Evolutionary conservation across 1,140 invertebrate genomes (phyloP).

Genomic region (Penaeus indicus): DNA sequence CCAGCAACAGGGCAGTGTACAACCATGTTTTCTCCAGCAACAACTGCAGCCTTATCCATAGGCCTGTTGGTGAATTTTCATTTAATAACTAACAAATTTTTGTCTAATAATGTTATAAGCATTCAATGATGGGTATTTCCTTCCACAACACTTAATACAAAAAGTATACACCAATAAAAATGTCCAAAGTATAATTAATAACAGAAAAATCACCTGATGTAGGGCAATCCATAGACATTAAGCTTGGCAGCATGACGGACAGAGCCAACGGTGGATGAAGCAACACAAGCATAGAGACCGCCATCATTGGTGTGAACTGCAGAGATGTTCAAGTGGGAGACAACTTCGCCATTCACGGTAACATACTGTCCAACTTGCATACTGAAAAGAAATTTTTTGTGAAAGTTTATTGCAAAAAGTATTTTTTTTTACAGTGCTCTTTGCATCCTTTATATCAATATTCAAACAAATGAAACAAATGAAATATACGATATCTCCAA

Average conservation of each 20-base stretch:
- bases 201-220: conserved; percentile 74
- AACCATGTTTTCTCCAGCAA: conserved; percentile 89
- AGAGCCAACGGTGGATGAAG: conserved; percentile 90
- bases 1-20: conserved; percentile 94
- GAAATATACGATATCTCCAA: background rate
- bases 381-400: conserved; percentile 68
- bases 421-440: background rate
- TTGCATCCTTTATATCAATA: background rate
- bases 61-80: conserved; percentile 71
- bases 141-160: background rate
- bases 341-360: conserved; percentile 87
- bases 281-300: conserved; percentile 92
- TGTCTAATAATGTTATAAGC: too few species aligned
- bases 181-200: background rate
- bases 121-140: too few species aligned
- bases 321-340: conserved; percentile 93
- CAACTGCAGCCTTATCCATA: conserved; percentile 95
- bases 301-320: conserved; percentile 93
- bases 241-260: conserved; percentile 88
- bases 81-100: too few species aligned
- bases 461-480: background rate
- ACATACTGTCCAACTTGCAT: conserved; percentile 89
- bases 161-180: background rate
- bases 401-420: conserved; percentile 13
- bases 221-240: conserved; percentile 92